These are phyloP conservation scores for Spialia ferax DNA, from an alignment of 2,888 invertebrate species.

Conservation along the genomic window DNA sequence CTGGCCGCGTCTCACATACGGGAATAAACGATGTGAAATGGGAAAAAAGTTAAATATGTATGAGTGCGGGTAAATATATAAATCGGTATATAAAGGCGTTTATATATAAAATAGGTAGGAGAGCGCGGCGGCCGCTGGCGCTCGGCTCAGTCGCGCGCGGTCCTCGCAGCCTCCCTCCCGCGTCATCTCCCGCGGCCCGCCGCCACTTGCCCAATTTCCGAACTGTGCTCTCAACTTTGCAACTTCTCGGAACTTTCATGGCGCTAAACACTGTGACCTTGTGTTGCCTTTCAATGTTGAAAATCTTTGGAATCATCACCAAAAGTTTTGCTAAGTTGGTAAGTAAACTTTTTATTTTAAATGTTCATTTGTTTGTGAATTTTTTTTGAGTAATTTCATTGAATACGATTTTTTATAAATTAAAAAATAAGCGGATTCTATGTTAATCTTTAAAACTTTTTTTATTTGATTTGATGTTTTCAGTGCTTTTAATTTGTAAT, in stretches of 20 bases:
- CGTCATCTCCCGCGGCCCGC: constrained; percentile 45
- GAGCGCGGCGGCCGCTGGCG: constrained; percentile 63
- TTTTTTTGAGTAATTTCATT: no score
- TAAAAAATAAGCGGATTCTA: no score
- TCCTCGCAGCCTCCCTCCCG: constrained; percentile 57
- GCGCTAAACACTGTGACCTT: constrained; percentile 36
- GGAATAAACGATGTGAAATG: constrained; percentile 85
- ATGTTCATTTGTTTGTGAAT: neutral
- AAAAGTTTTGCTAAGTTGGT: constrained; percentile 36
- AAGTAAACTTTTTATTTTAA: constrained; percentile 26
- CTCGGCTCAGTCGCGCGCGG: constrained; percentile 75
- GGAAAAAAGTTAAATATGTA: constrained; percentile 87
- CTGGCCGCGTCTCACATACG: constrained; percentile 72
- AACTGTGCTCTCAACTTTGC: constrained; percentile 39
- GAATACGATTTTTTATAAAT: no score
- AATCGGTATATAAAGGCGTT: constrained; percentile 83
- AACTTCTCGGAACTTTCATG: constrained; percentile 33
- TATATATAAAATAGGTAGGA: constrained; percentile 81
- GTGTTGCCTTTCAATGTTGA: constrained; percentile 28
- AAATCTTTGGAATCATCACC: constrained; percentile 30
- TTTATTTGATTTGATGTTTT: no score
- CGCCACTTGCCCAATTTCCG: constrained; percentile 26
- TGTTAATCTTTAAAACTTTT: no score
- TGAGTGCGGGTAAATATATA: constrained; percentile 86
- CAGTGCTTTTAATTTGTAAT: no score